Evolutionary conservation across 2,113 vertebrate species (phyloP), one percentile per base, ranked within the genome.

Genomic region (Antechinus flavipes): DNA sequence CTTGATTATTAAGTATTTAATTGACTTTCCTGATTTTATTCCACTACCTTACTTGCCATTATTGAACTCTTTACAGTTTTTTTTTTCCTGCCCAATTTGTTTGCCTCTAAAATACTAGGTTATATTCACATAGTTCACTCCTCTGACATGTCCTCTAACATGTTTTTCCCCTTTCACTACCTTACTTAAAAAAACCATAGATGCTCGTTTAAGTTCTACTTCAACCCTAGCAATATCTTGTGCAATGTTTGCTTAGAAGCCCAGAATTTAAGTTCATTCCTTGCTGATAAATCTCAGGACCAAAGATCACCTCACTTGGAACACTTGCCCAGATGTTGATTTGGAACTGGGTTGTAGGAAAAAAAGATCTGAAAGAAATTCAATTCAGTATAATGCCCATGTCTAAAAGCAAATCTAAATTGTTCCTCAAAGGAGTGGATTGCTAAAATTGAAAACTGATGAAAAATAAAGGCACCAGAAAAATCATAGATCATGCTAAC

Each of bases 351-450:
- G 53, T 53, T 56, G 92, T 90, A 47, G 49, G 50, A 52, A 52
- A 52, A 49, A 91, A 58, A 58, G 54, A 42, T 27, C 89, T 35
- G 35, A 95, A 94, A 42, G 96, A 91, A 92, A 96, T 97, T 93
- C 95, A 97, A 97, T 96, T 95, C 94, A 89, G 19, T 42, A 54
- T 91, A 94, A 95, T 90, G 96, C 94, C 93, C 93, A 95, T 95
- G 96, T 96, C 95, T 94, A 93, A 96, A 97, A 97, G 95, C 89
- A 95, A 92, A 95, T 97, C 93, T 95, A 95, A 95, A 92, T 47
- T 54, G 89, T 92, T 95, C 96, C 94, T 2, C 68, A 35, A 96
- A 93, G 96, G 89, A 30, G 89, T 49, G 26, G 76, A 91, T 58
- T 35, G 76, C 23, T 8, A 93, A 97, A 94, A 49, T 95, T 91